Evolutionary conservation across 2,797 vertebrate species (phyloP), one percentile per base, ranked within the genome.

Genomic region (Gobionotothen gibberifrons): DNA sequence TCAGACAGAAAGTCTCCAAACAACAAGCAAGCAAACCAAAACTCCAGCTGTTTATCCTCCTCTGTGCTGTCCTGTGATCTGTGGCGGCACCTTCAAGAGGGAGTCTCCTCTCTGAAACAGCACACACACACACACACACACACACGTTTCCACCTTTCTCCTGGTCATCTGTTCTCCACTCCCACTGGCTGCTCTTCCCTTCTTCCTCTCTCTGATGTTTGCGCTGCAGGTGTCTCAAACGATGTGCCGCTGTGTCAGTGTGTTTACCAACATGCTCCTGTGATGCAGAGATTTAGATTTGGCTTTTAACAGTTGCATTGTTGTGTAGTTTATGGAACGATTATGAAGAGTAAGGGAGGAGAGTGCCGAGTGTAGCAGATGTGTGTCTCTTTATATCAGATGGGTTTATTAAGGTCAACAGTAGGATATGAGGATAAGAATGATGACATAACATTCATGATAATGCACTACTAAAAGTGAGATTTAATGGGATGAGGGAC

Each of bases 391-490:
- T 55, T 56, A 60, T 26, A 81, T 82, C 47, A 42, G 46, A 57
- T 49, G 44, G 56, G 73, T 71, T 83, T 67, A 69, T 61, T 57
- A 15, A 39, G 84, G 81, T 80, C 78, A 87, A 46, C 74, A 69
- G 46, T 60, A 32, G 72, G 59, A 73, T 68, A 42, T 15, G 9
- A 59, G 80, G 86, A 90, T 89, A 70, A 91, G 55, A 84, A 76
- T 2, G 63, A 86, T 91, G 90, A 91, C 82, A 82, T 91, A 88
- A 92, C 82, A 65, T 49, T 68, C 57, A 71, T 77, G 62, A 84
- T 88, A 90, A 90, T 85, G 71, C 74, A 75, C 65, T 49, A 60
- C n/a, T 62, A 75, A 79, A 79, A 76, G 78, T 75, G 44, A 62
- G 63, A 56, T 58, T 79, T 90, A 89, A 92, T 90, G 76, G 84